These are phyloP conservation scores for Aleiodes alternator DNA, from an alignment of 2,888 invertebrate genomes.

Conservation along the genomic window DNA sequence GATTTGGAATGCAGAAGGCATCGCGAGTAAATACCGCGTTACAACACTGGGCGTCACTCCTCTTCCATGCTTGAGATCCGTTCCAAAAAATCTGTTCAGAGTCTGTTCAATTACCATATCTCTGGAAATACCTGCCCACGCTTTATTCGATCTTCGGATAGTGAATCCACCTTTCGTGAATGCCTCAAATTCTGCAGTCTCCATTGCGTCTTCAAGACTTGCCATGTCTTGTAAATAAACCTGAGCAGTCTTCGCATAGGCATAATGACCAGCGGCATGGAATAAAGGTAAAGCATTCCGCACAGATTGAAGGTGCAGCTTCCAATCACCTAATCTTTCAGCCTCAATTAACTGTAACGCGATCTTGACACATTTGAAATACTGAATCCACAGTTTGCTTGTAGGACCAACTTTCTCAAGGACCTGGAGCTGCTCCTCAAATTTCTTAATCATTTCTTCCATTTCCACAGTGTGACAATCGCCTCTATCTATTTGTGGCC, in stretches of 20 bases:
- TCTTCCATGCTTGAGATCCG: slow-evolving; percentile 42
- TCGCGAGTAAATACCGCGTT: slow-evolving; percentile 24
- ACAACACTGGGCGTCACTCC: slow-evolving; percentile 41
- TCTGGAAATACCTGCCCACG: slow-evolving; percentile 53
- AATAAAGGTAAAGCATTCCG: slow-evolving; percentile 59
- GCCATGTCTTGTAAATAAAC: slow-evolving; percentile 64
- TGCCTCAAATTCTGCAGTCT: slow-evolving; percentile 45
- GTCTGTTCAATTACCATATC: slow-evolving; percentile 57
- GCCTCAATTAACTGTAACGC: slow-evolving; percentile 27
- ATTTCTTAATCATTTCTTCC: background rate
- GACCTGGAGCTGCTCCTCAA: background rate
- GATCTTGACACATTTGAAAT: slow-evolving; percentile 42
- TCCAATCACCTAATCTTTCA: slow-evolving; percentile 26
- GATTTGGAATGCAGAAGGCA: slow-evolving; percentile 41
- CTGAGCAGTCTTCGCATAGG: slow-evolving; percentile 62
- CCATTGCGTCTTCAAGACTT: slow-evolving; percentile 48
- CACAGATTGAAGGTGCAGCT: slow-evolving; percentile 32
- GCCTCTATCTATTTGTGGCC: background rate
- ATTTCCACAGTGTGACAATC: slow-evolving; percentile 17
- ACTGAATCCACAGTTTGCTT: slow-evolving; percentile 40
- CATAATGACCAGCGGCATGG: slow-evolving; percentile 63
- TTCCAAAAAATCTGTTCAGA: slow-evolving; percentile 42
- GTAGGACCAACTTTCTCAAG: slow-evolving; percentile 20
- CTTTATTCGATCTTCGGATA: slow-evolving; percentile 52
- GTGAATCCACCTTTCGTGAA: slow-evolving; percentile 54